These are phyloP conservation scores for Agonopterix alstromeriana DNA, from an alignment of 2,888 invertebrate species.

Conservation along the genomic window DNA sequence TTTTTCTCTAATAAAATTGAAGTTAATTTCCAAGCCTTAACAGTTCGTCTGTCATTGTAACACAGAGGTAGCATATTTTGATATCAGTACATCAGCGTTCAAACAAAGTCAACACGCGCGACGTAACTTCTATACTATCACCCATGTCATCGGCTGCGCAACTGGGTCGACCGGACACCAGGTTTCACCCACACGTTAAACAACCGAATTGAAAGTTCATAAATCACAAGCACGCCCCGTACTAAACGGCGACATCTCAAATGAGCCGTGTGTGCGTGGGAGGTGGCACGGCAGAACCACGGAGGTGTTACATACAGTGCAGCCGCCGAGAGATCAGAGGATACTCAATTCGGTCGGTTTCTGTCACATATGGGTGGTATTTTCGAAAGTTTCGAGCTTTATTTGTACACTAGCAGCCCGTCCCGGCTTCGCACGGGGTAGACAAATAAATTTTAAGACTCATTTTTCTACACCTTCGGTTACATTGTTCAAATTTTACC, in stretches of 20 bases:
- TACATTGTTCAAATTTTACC: too few species aligned
- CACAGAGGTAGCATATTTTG: slow-evolving; percentile 7
- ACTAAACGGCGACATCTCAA: slow-evolving; percentile 34
- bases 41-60: neutral
- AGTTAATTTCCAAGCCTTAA: neutral
- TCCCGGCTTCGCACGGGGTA: too few species aligned
- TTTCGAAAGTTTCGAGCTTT: slow-evolving; percentile 23
- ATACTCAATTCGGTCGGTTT: slow-evolving; percentile 15
- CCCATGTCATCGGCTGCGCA: slow-evolving; percentile 48
- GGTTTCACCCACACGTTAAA: slow-evolving; percentile 39
- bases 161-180: slow-evolving; percentile 67
- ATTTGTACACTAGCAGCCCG: too few species aligned
- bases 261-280: slow-evolving; percentile 36
- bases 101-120: slow-evolving; percentile 23
- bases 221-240: slow-evolving; percentile 30
- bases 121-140: slow-evolving; percentile 50
- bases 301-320: slow-evolving; percentile 10
- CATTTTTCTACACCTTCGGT: too few species aligned
- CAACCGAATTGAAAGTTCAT: slow-evolving; percentile 35
- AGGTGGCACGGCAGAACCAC: slow-evolving; percentile 25
- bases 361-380: slow-evolving; percentile 17
- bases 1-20: too few species aligned
- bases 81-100: slow-evolving; percentile 7
- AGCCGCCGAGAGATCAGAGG: slow-evolving; percentile 7
- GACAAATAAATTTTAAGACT: too few species aligned